Conservation (phyloP, 2,113 vertebrate genomes). For the Anthoscopus minutus region DNA sequence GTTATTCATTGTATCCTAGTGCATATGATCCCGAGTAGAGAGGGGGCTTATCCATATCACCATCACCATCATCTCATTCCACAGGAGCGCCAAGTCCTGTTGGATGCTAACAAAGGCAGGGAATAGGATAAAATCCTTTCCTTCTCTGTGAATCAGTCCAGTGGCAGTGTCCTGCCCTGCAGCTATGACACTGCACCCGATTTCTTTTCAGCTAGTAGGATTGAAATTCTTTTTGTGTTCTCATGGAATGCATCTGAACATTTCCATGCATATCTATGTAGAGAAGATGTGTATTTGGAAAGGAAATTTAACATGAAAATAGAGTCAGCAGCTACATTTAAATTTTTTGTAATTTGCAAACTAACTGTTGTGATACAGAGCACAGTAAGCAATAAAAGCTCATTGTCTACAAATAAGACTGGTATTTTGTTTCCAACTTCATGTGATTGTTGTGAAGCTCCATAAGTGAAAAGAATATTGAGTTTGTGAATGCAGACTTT, state of each 20-base stretch:
- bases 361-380: neutral
- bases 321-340: neutral
- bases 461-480: neutral
- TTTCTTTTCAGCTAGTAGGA: neutral
- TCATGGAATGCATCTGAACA: neutral
- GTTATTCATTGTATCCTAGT: neutral
- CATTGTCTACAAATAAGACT: neutral
- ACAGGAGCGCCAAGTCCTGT: neutral
- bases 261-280: neutral
- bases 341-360: neutral
- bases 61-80: neutral
- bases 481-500: neutral
- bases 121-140: neutral
- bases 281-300: neutral
- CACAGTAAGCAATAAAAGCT: neutral
- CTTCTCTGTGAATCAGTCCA: neutral
- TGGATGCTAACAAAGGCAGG: neutral
- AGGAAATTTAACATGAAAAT: neutral
- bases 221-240: neutral
- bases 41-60: neutral
- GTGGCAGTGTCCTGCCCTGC: neutral
- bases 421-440: neutral
- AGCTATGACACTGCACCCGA: neutral
- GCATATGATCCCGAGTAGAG: neutral
- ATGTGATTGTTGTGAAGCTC: neutral